A percentile compares a stretch with the other conserved stretches of the same genome.
Conservation (phyloP, 2,888 invertebrate species). For the Nesidiocoris tenuis region DNA sequence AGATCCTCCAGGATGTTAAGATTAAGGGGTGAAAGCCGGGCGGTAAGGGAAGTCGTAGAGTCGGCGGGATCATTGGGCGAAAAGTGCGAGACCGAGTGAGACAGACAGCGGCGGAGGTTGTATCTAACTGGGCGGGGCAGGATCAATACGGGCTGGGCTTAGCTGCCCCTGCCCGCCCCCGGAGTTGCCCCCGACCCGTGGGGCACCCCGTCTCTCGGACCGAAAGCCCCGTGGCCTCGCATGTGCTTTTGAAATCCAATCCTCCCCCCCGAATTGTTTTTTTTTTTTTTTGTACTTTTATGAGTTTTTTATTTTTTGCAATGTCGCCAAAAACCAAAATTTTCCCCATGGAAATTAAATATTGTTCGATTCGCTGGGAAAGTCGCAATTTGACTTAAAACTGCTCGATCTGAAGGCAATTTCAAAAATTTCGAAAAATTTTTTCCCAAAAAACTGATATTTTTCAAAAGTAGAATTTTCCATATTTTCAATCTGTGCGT, state of each 20-base stretch:
- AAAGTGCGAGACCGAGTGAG: constrained; percentile 23
- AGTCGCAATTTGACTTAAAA: too few species aligned
- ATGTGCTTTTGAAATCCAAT: not conserved
- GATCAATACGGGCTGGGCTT: constrained; percentile 47
- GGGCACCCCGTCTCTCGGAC: constrained; percentile 5
- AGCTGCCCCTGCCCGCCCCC: constrained; percentile 29
- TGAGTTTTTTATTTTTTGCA: too few species aligned
- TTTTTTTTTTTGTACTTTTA: too few species aligned
- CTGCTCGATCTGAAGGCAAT: too few species aligned
- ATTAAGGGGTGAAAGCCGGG: not conserved
- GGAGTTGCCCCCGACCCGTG: constrained; percentile 14
- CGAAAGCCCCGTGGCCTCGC: not conserved
- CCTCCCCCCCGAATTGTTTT: not conserved
- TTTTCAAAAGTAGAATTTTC: too few species aligned
- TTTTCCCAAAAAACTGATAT: too few species aligned
- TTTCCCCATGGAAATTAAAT: too few species aligned
- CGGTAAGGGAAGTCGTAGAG: not conserved
- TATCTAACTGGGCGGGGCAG: constrained; percentile 45
- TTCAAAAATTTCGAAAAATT: too few species aligned
- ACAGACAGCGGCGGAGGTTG: constrained; percentile 32
- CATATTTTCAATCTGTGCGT: too few species aligned
- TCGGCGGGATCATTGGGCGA: constrained; percentile 13
- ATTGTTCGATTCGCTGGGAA: too few species aligned
- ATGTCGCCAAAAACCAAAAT: too few species aligned
- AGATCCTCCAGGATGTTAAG: not conserved